phyloP scores from a whole-genome alignment of 2,113 vertebrate species.

The Gavialis gangeticus region DNA sequence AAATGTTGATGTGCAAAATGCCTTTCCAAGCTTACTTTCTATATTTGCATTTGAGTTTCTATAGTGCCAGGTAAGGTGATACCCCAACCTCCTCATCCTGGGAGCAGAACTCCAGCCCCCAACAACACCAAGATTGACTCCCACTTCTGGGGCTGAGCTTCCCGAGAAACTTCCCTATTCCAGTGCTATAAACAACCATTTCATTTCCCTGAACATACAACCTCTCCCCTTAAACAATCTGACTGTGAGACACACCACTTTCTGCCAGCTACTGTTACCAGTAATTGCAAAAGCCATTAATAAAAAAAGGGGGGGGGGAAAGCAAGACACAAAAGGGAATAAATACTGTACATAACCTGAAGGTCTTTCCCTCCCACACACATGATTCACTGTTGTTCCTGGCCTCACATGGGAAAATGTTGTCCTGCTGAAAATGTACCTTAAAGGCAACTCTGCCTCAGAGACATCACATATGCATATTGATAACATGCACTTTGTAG shows the following conservation, averaged over 20 bases:
- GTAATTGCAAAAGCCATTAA: slow-evolving; percentile 85
- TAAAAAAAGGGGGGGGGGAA: slow-evolving; percentile 66
- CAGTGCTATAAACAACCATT: not conserved
- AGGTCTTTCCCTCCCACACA: slow-evolving; percentile 84
- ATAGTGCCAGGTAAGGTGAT: not conserved
- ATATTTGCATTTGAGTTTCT: slow-evolving; percentile 27
- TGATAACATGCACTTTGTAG: slow-evolving; percentile 85
- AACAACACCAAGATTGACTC: fast-evolving
- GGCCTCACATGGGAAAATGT: slow-evolving; percentile 84
- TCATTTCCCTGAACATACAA: slow-evolving; percentile 13
- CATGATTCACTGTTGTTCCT: slow-evolving; percentile 85
- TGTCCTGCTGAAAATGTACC: slow-evolving; percentile 85
- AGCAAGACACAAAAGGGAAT: slow-evolving; percentile 80
- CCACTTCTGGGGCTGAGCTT: not conserved
- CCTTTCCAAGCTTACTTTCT: slow-evolving; percentile 27
- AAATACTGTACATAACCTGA: slow-evolving; percentile 81
- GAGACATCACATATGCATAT: slow-evolving; percentile 87
- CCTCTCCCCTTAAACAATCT: slow-evolving; percentile 19
- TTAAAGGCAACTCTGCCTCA: slow-evolving; percentile 85
- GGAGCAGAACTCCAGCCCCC: not conserved
- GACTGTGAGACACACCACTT: slow-evolving; percentile 62
- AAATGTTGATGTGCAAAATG: not conserved
- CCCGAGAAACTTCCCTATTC: not conserved
- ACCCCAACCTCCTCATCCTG: not conserved
- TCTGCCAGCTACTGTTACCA: slow-evolving; percentile 74